Evolutionary conservation across 2,888 invertebrate genomes (phyloP).

Genomic region (Sesia apiformis): DNA sequence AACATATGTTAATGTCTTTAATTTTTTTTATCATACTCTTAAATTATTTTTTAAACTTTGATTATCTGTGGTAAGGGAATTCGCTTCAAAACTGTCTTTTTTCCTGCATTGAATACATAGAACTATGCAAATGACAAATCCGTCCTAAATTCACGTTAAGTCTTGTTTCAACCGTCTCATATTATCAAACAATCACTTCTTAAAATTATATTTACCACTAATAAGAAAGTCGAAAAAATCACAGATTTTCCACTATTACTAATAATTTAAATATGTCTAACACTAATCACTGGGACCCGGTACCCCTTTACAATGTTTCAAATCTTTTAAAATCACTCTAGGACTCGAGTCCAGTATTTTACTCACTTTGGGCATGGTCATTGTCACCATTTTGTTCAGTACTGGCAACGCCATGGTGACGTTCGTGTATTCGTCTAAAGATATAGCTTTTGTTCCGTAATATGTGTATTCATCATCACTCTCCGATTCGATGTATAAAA

Average conservation of each 20-base stretch:
- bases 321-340: conserved; percentile 52
- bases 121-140: no score
- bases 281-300: conserved; percentile 2
- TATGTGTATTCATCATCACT: conserved; percentile 46
- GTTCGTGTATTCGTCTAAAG: conserved; percentile 43
- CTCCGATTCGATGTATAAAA: conserved; percentile 5
- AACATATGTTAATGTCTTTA: no score
- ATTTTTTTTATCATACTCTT: no score
- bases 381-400: conserved; percentile 56
- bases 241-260: not conserved
- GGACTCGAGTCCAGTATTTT: conserved; percentile 70
- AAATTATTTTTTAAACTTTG: no score
- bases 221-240: not conserved
- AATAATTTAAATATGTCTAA: not conserved
- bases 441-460: conserved; percentile 56
- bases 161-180: no score
- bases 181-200: no score
- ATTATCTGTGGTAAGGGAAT: no score
- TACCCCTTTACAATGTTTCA: conserved; percentile 3
- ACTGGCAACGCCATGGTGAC: conserved; percentile 70
- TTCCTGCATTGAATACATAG: no score
- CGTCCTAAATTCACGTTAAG: no score
- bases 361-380: conserved; percentile 62
- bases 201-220: not conserved
- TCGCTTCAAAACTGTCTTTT: no score